Conservation (phyloP, 2,797 vertebrate genomes). For the Antrozous pallidus region DNA sequence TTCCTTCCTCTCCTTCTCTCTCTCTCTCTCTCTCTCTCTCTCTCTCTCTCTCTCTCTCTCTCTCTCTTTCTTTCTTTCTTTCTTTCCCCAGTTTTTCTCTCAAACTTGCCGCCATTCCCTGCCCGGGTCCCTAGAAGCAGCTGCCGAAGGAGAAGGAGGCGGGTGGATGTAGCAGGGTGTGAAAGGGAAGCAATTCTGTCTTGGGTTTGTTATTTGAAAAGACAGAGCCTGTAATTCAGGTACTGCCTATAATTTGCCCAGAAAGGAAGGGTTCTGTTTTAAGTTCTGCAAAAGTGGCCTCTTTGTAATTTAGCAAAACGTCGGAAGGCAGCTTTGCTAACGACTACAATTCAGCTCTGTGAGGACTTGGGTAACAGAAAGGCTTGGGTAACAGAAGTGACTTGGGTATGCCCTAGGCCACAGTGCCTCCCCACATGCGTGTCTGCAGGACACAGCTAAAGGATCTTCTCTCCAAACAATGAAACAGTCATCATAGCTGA, state of each 20-base stretch:
- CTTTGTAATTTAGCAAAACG: conserved; percentile 53
- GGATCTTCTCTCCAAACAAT: neutral
- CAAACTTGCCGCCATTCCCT: neutral
- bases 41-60: neutral
- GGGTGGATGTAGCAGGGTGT: neutral
- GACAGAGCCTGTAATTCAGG: conserved; percentile 55
- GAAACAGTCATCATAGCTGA: neutral
- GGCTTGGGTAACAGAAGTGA: neutral
- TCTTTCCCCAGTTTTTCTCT: neutral
- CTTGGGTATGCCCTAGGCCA: neutral
- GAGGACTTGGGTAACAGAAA: neutral
- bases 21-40: neutral
- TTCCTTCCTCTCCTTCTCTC: neutral
- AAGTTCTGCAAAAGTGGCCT: conserved; percentile 7
- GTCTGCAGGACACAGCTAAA: rapidly evolving
- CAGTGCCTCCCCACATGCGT: neutral
- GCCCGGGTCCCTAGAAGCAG: neutral
- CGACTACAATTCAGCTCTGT: neutral
- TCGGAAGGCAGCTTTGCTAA: neutral
- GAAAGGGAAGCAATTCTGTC: conserved; percentile 1
- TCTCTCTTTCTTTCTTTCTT: neutral
- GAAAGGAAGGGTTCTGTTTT: conserved; percentile 50
- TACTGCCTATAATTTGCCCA: conserved; percentile 36
- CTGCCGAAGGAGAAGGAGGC: neutral
- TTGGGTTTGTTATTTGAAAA: conserved; percentile 45